These are phyloP conservation scores for Typhlichthys subterraneus DNA, from an alignment of 2,797 vertebrate species.

Conservation along the genomic window DNA sequence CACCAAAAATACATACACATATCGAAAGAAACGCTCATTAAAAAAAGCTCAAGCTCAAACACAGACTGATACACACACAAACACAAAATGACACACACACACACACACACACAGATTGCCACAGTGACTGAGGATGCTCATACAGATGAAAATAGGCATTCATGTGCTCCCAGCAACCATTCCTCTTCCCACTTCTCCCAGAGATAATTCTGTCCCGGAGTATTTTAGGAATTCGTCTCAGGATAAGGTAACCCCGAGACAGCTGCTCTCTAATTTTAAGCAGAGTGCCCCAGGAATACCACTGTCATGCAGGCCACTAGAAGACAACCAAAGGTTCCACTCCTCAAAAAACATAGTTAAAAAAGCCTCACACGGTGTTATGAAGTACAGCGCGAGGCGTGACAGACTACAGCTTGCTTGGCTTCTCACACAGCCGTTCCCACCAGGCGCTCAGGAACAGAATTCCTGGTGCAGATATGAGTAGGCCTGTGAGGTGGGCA, in stretches of 20 bases:
- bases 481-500: not conserved
- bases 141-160: conserved; percentile 67
- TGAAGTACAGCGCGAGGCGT: no score
- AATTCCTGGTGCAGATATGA: conserved; percentile 21
- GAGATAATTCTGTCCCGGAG: conserved; percentile 69
- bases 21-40: conserved; percentile 2
- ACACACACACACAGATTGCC: conserved; percentile 9
- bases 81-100: conserved; percentile 14
- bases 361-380: conserved; percentile 4
- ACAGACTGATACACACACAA: conserved; percentile 15
- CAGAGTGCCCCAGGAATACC: conserved; percentile 55
- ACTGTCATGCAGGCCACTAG: conserved; percentile 30
- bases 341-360: conserved; percentile 8
- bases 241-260: conserved; percentile 74
- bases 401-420: conserved; percentile 20
- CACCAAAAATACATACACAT: conserved; percentile 7
- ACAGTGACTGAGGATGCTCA: conserved; percentile 27
- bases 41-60: not conserved
- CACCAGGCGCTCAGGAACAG: conserved; percentile 44
- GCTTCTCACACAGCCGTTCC: conserved; percentile 21
- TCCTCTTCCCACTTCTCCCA: conserved; percentile 48
- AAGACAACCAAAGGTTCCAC: conserved; percentile 17
- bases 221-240: conserved; percentile 77
- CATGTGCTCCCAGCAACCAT: conserved; percentile 52
- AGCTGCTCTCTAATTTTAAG: conserved; percentile 82